These are phyloP conservation scores for Morpho deidamia DNA, from an alignment of 2,888 invertebrate species.

Conservation along the genomic window DNA sequence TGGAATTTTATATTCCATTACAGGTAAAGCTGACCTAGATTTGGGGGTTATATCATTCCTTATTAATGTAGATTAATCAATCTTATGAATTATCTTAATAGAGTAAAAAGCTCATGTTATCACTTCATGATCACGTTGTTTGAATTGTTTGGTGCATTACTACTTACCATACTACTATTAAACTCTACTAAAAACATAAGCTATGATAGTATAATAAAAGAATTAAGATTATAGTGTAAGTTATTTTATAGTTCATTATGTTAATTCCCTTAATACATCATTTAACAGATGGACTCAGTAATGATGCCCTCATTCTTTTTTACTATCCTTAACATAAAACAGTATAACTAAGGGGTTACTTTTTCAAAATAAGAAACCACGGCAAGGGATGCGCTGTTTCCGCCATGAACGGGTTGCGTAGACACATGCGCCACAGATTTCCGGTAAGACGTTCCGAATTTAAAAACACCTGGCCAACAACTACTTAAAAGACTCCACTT, in stretches of 20 bases:
- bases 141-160: too few relatives aligned
- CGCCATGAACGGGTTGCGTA: constrained; percentile 61
- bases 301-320: constrained; percentile 6
- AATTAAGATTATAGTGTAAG: background rate
- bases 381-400: constrained; percentile 68
- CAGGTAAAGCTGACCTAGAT: too few relatives aligned
- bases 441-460: constrained; percentile 64
- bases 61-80: too few relatives aligned
- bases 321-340: constrained; percentile 14
- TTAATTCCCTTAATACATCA: background rate
- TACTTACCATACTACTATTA: too few relatives aligned
- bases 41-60: too few relatives aligned
- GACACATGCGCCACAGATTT: constrained; percentile 73
- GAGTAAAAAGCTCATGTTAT: too few relatives aligned
- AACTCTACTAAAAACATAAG: too few relatives aligned
- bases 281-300: constrained; percentile 3
- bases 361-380: constrained; percentile 47
- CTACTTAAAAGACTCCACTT: constrained; percentile 54
- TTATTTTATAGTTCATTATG: background rate
- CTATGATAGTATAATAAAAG: too few relatives aligned
- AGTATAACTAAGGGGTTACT: constrained; percentile 34
- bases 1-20: too few relatives aligned
- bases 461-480: constrained; percentile 64
- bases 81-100: too few relatives aligned
- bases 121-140: too few relatives aligned